Conservation (phyloP, 1,140 invertebrate genomes). For the Augochlora pura region DNA sequence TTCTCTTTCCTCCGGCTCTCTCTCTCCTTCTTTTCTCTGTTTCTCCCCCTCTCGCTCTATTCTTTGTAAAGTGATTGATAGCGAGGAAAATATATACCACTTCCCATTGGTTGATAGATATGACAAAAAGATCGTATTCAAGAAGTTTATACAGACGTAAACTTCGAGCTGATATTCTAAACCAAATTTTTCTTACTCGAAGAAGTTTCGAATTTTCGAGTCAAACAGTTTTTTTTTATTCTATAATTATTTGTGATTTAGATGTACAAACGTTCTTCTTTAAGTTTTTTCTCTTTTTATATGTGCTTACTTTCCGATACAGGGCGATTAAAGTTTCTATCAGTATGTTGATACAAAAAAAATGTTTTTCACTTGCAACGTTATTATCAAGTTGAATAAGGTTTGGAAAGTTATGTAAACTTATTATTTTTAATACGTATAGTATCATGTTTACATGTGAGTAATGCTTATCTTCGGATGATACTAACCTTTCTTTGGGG, state of each 20-base stretch:
- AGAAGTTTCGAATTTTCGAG: slow-evolving; percentile 26
- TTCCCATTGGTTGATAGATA: slow-evolving; percentile 37
- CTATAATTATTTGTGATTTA: background rate
- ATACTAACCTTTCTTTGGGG: too few species aligned
- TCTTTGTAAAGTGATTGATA: slow-evolving; percentile 21
- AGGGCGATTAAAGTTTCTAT: background rate
- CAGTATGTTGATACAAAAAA: background rate
- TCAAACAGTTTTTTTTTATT: background rate
- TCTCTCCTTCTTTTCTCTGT: too few species aligned
- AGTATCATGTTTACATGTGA: too few species aligned
- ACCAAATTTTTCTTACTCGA: background rate
- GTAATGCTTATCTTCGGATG: too few species aligned
- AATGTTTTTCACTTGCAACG: too few species aligned
- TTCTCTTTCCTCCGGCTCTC: background rate
- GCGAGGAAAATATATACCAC: slow-evolving; percentile 5
- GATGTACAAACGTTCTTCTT: background rate
- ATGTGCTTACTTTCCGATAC: background rate
- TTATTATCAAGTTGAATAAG: too few species aligned
- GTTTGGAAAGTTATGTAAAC: too few species aligned
- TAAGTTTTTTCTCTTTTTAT: background rate
- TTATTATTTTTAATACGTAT: too few species aligned
- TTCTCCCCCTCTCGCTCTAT: background rate
- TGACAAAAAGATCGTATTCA: background rate
- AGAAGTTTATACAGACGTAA: background rate
- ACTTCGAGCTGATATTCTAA: slow-evolving; percentile 1